A percentile compares a stretch with the other conserved stretches of the same genome.
These are phyloP conservation scores for Scaptomyza caliginosa DNA, from an alignment of 2,888 invertebrate species.

Conservation along the genomic window DNA sequence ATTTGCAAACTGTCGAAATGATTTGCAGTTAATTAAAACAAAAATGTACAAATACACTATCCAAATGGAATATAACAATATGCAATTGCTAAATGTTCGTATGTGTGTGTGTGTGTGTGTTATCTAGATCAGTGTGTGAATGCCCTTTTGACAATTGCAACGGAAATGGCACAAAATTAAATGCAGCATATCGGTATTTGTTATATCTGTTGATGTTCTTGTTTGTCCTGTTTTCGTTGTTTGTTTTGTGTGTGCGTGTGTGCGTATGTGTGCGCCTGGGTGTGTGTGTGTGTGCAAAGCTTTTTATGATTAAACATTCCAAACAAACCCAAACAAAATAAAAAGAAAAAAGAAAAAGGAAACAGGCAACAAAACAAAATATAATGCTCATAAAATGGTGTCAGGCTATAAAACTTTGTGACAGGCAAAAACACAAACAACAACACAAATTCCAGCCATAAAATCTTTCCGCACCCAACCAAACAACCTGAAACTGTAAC, in stretches of 20 bases:
- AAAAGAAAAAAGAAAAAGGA: background rate
- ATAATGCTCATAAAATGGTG: conserved; percentile 35
- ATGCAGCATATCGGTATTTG: conserved; percentile 15
- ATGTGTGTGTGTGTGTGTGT: background rate
- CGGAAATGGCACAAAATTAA: conserved; percentile 31
- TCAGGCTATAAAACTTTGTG: conserved; percentile 31
- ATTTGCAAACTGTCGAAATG: background rate
- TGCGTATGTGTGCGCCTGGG: too few relatives aligned
- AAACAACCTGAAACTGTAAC: too few relatives aligned
- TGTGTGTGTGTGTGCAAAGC: conserved; percentile 14
- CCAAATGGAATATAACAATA: background rate
- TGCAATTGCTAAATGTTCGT: background rate
- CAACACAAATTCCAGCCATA: conserved; percentile 18
- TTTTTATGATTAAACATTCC: conserved; percentile 28
- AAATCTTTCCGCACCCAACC: conserved; percentile 6
- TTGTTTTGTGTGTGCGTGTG: too few relatives aligned
- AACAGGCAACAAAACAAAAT: background rate
- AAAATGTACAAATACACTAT: background rate
- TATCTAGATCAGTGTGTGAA: background rate
- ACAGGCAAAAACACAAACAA: background rate
- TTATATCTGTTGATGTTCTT: background rate
- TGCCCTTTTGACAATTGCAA: conserved; percentile 3
- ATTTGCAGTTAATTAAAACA: background rate
- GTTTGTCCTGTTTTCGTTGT: background rate
- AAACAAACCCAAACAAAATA: background rate